Percentiles rank a stretch among this genome's conserved stretches.
These are phyloP conservation scores for Leucozona laternaria DNA, from an alignment of 2,888 invertebrate species.

Conservation along the genomic window DNA sequence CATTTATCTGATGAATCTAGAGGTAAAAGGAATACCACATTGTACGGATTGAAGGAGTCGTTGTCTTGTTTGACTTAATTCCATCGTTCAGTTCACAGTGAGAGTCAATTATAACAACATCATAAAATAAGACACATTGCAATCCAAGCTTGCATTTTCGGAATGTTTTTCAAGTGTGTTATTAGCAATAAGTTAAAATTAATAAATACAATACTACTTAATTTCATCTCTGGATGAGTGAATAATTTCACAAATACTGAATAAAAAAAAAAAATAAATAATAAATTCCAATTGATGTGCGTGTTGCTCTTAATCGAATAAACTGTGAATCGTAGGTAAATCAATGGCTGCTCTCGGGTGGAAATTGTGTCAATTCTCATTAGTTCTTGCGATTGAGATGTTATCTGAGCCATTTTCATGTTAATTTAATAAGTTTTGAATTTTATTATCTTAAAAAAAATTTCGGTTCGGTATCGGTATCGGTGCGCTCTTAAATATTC, in stretches of 20 bases:
- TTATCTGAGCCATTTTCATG: constrained; percentile 6
- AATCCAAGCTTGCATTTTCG: background rate
- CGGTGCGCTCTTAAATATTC: background rate
- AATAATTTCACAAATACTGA: background rate
- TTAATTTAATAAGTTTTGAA: constrained; percentile 13
- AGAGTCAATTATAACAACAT: constrained; percentile 79
- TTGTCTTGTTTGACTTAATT: constrained; percentile 39
- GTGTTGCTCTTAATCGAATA: background rate
- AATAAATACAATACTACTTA: background rate
- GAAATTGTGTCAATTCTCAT: constrained; percentile 49
- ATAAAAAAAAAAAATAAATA: background rate
- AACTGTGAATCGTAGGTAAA: constrained; percentile 21
- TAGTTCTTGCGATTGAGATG: constrained; percentile 6
- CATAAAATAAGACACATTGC: constrained; percentile 8
- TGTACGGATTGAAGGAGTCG: constrained; percentile 45
- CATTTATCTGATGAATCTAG: constrained; percentile 56
- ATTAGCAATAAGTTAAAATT: background rate
- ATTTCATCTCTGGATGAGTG: background rate
- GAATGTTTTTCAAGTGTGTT: background rate
- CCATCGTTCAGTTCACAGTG: constrained; percentile 79
- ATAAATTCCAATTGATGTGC: background rate
- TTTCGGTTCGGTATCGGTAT: constrained; percentile 14
- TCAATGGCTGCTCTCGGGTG: constrained; percentile 11
- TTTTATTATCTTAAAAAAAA: constrained; percentile 5
- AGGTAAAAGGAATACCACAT: constrained; percentile 51